Evolutionary conservation across 2,797 vertebrate species (phyloP), one percentile per base, ranked within the genome.

Genomic region (Tinamus major): DNA sequence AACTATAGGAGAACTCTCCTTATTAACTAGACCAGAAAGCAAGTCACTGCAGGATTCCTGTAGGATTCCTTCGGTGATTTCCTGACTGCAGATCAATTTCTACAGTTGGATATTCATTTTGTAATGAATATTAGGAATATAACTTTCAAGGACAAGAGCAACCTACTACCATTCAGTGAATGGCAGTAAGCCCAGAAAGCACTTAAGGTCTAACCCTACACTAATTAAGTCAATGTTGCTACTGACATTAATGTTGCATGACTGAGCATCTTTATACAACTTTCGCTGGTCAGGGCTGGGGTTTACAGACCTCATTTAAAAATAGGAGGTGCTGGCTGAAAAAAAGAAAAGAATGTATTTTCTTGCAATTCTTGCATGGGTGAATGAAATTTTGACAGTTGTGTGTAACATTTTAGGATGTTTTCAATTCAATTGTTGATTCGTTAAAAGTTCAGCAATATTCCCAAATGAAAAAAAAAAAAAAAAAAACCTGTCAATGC

Each of bases 111-210:
- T 74, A 23, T 42, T 48, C 0, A 35, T 62, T 96, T 79, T 81
- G 17, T 65, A 88, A 91, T 58, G 39, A 85, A 16, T 87, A 76
- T 72, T 86, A 81, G 62, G 35, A 94, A 48, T 6, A 75, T 11
- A 37, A 16, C 39, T 76, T 81, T 18, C 17, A 88, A 94, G 71
- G 37, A 44, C 20, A 88, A 39, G 37, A 91, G 61, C 31, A 90
- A 46, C 35, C 20, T 64, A 37, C 10, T 39, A 15, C 39, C 21
- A 48, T 46, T 89, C 35, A 51, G 11, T 41, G 27, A 61, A 44
- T 94, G 90, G 91, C 82, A 53, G 1, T n/a, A 42, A 91, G 74
- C 70, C 88, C 94, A 94, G 7, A 77, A 93, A 84, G 46, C 27
- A 92, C 90, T 95, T 95, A 96, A 48, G 39, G 21, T 79, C 59